phyloP scores from a whole-genome alignment of 1,140 invertebrate species.

The Dreissena polymorpha region DNA sequence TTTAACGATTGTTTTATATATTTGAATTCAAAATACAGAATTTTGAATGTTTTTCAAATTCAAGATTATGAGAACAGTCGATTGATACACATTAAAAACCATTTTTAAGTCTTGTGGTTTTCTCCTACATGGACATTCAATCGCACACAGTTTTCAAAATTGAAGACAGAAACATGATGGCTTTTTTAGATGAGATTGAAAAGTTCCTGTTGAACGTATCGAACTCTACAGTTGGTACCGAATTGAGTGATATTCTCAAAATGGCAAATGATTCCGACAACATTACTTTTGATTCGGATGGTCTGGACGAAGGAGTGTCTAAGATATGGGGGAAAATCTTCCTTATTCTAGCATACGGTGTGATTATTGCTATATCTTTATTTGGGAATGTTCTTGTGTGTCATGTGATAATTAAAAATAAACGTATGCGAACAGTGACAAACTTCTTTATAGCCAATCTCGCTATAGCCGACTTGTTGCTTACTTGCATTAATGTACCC shows the following conservation, averaged over 20 bases:
- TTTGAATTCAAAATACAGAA: neutral
- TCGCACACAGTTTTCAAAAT: neutral
- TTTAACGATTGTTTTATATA: neutral
- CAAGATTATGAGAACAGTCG: neutral
- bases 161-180: constrained; percentile 26
- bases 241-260: neutral
- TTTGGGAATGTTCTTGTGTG: constrained; percentile 92
- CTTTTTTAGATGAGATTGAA: constrained; percentile 40
- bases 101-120: neutral
- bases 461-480: constrained; percentile 94
- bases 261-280: constrained; percentile 30
- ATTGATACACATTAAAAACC: neutral
- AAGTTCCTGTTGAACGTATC: neutral
- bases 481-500: constrained; percentile 93
- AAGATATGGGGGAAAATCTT: constrained; percentile 12
- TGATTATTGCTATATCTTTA: constrained; percentile 58
- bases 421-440: constrained; percentile 97
- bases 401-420: constrained; percentile 91
- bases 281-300: neutral
- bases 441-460: constrained; percentile 98
- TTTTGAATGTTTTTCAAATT: neutral
- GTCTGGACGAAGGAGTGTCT: constrained; percentile 14
- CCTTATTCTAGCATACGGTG: constrained; percentile 33
- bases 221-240: constrained; percentile 4
- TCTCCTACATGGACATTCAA: neutral